phyloP scores from a whole-genome alignment of 2,888 invertebrate genomes.

The Diarsia rubi region DNA sequence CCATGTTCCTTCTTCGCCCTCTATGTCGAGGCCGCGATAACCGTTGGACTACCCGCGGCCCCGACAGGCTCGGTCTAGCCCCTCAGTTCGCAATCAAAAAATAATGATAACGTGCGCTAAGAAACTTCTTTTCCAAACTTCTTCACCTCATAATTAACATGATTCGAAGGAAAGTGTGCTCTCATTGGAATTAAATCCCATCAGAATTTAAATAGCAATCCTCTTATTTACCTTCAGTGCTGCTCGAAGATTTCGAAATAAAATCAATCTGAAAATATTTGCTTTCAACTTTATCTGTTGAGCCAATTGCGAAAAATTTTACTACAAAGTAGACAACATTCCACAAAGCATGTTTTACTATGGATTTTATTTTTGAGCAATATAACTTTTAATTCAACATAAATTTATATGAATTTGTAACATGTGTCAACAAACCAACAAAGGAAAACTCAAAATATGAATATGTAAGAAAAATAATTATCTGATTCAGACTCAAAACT shows the following conservation, averaged over 20 bases:
- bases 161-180: background rate
- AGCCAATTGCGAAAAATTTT: background rate
- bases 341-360: background rate
- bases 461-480: background rate
- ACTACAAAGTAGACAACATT: background rate
- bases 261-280: background rate
- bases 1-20: too few species aligned
- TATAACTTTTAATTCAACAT: too few species aligned
- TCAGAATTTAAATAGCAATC: constrained; percentile 27
- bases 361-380: background rate
- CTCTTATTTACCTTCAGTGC: constrained; percentile 5
- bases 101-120: too few species aligned
- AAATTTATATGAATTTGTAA: too few species aligned
- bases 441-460: background rate
- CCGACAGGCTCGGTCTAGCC: too few species aligned
- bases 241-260: constrained; percentile 1
- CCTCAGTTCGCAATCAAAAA: too few species aligned
- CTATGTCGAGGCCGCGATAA: too few species aligned
- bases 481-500: background rate
- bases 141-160: background rate
- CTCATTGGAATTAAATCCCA: constrained; percentile 11
- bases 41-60: too few species aligned
- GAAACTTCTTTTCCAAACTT: too few species aligned
- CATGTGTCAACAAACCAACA: too few species aligned
- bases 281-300: background rate